Evolutionary conservation across 2,113 vertebrate species (phyloP), one percentile per base, ranked within the genome.

Genomic region (Ptychochromis oligacanthus): DNA sequence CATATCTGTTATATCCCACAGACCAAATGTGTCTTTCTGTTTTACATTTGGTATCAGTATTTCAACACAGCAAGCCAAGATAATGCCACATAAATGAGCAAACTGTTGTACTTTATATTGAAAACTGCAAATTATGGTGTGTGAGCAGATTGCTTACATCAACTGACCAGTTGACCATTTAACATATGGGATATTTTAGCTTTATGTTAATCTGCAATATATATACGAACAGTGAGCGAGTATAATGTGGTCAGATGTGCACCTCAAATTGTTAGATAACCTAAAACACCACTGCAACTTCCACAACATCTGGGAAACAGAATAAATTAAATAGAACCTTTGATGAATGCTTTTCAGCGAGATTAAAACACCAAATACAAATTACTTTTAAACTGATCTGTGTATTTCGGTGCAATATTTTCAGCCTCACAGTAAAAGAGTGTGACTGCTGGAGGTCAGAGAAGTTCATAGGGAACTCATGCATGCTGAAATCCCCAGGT

Each of bases 401-500:
- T 72, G 28, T 14, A 1, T 24, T 61, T 87, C 22, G 46, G 26
- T 59, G 4, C 10, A 38, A 76, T 43, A 85, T 83, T 84, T 70
- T 62, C 28, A 79, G 72, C 34, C 56, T 77, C 17, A 0, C 64
- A 87, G 84, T 70, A 75, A 67, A 55, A 75, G 60, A 72, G 57
- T 81, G 49, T 26, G 62, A 75, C 75, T 77, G 85, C 76, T 52
- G 55, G 7, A 81, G 87, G 81, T 85, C 83, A 46, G 58, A 82
- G 58, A 72, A 88, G 62, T 80, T 84, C 85, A 49, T 76, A 88
- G 91, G 75, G 84, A 88, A 80, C 82, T 81, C 87, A 40, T 72
- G 81, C 78, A 81, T 60, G 79, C 84, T 79, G 67, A 88, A 93
- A 92, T 93, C 93, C 90, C 86, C 90, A 90, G 89, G 87, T 94